Evolutionary conservation across 2,888 invertebrate genomes (phyloP), one percentile per base, ranked within the genome.

Genomic region (Mellilla xanthometata): DNA sequence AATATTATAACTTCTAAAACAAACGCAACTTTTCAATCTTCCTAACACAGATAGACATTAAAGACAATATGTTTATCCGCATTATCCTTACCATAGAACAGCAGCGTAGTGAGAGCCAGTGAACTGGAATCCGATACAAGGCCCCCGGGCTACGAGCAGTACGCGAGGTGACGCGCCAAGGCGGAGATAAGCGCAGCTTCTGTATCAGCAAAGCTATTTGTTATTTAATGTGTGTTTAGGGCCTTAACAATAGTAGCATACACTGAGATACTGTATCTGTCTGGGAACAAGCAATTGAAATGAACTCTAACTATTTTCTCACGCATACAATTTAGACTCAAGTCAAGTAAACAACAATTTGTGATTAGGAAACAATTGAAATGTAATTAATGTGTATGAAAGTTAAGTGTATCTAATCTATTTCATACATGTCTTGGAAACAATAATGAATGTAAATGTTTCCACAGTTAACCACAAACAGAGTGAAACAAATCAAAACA

Each of bases 171-270:
- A 54, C 57, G 54, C 51, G 54, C 56, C 58, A 60, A 64, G 54
- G 58, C 48, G 45, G 49, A 65, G 69, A 70, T 70, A 71, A 68
- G 61, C 55, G 56, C 51, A 40, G 53, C 52, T 55, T 26, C 49
- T 52, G 50, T 70, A 69, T 63, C 69, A 66, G 52, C 54, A 54
- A 41, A 52, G 65, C 72, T 72, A 79, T 80, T 79, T 76, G 77
- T 78, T 71, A 75, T 70, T 69, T 68, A 70, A 67, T 72, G 73
- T 76, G 52, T 50, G 49, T 45, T 52, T 48, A 42, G 42, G 34
- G 39, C 9, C 12, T 35, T 26, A 39, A 42, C 39, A 49, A 39
- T 32, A 15, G 29, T 33, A n/a, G n/a, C 15, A 22, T 29, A 10
- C n/a, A 22, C 26, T 49, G 27, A 35, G 32, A 31, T 10, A 38